These are phyloP conservation scores for Bostrychus sinensis DNA, from an alignment of 2,113 vertebrate species.

Conservation along the genomic window DNA sequence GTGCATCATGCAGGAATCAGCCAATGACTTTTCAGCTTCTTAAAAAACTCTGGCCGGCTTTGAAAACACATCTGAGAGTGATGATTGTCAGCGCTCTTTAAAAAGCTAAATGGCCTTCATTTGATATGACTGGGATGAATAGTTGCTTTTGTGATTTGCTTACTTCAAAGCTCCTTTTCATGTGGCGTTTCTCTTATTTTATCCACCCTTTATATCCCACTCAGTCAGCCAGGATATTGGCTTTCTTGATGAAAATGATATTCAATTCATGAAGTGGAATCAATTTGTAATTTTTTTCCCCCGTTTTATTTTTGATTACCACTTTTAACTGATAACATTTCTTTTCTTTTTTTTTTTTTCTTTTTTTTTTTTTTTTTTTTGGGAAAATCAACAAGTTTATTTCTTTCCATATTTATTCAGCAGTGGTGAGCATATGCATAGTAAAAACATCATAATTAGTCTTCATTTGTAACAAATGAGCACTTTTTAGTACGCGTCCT, in stretches of 20 bases:
- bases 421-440: too few species aligned
- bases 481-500: too few species aligned
- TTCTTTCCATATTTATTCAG: too few species aligned
- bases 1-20: slow-evolving; percentile 13
- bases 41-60: slow-evolving; percentile 23
- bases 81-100: slow-evolving; percentile 33
- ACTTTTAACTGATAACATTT: background rate
- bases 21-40: slow-evolving; percentile 2
- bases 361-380: slow-evolving; percentile 35
- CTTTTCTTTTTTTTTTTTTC: slow-evolving; percentile 25
- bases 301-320: too few species aligned
- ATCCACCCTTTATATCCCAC: slow-evolving; percentile 29
- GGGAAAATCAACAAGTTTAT: too few species aligned
- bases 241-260: slow-evolving; percentile 38
- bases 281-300: too few species aligned
- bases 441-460: too few species aligned
- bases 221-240: slow-evolving; percentile 21
- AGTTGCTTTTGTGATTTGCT: slow-evolving; percentile 56
- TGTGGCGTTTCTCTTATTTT: slow-evolving; percentile 48
- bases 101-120: slow-evolving; percentile 42
- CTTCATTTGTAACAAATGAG: too few species aligned
- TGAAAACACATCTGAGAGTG: slow-evolving; percentile 37
- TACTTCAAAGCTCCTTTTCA: slow-evolving; percentile 59
- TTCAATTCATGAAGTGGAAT: slow-evolving; percentile 32
- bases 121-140: slow-evolving; percentile 45